phyloP scores from a whole-genome alignment of 1,140 invertebrate genomes.

The Bombus polaris region DNA sequence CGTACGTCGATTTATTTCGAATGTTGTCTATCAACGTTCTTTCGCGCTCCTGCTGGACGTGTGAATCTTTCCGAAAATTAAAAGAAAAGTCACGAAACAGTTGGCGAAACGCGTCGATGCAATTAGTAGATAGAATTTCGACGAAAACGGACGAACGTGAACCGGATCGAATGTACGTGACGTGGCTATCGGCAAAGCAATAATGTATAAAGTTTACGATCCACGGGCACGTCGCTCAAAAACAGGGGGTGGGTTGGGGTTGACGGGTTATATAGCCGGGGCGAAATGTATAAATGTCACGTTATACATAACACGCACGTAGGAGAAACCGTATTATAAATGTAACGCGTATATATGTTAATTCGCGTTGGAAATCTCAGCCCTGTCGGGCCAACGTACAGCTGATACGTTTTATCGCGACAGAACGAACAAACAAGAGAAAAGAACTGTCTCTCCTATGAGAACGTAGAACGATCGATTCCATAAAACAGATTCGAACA shows the following conservation, averaged over 20 bases:
- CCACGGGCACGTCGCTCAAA: constrained; percentile 73
- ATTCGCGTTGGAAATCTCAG: constrained; percentile 26
- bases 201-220: constrained; percentile 82
- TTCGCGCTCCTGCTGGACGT: not conserved
- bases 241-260: constrained; percentile 57
- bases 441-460: not conserved
- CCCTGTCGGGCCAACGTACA: not conserved
- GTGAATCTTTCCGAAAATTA: not conserved
- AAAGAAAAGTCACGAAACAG: not conserved
- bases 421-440: not conserved
- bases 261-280: constrained; percentile 3
- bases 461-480: constrained; percentile 8
- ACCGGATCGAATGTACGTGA: constrained; percentile 66
- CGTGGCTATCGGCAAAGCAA: constrained; percentile 81
- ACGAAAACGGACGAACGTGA: constrained; percentile 37
- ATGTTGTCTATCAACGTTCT: not conserved
- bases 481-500: not conserved
- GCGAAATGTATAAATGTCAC: constrained; percentile 73
- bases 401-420: not conserved
- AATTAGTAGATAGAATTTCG: constrained; percentile 38
- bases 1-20: not conserved
- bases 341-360: constrained; percentile 35
- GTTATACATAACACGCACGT: constrained; percentile 68
- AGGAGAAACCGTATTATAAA: constrained; percentile 31
- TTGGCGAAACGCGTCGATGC: not conserved